Evolutionary conservation across 2,797 vertebrate genomes (phyloP), one percentile per base, ranked within the genome.

Genomic region (Xenops minutus): DNA sequence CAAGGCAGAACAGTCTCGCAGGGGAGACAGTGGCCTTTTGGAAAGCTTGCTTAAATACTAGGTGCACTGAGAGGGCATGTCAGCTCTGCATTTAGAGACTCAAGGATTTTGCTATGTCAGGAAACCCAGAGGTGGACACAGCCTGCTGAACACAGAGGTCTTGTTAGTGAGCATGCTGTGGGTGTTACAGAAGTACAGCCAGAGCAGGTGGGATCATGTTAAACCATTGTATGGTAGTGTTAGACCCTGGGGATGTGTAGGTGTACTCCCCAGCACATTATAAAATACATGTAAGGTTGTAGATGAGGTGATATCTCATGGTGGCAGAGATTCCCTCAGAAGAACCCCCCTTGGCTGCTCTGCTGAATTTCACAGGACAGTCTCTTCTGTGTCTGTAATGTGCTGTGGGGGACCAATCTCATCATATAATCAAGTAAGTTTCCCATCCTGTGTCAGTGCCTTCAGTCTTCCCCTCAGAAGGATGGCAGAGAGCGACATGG

Each of bases 401-500:
- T 39, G 27, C 13, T 78, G 1, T 29, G 34, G 36, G 36, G 63
- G 29, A 39, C 10, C 15, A 34, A 2, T 52, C 55, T 82, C 7
- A 1, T 54, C 36, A n/a, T 4, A 30, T 56, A 43, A 36, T 6
- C 23, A 72, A 56, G 11, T 46, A 21, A 34, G 19, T 66, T 54
- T 72, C 29, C 46, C 21, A 44, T 32, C 10, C 27, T 2, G 0
- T 39, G 27, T 52, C 37, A 64, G 0, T 54, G 62, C 18, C 34
- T 36, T 88, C 32, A 46, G 26, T 4, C 0, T 1, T 68, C 41
- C 12, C 43, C 43, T 89, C 41, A n/a, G 37, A 49, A 54, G 24
- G 66, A 12, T 26, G 16, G 12, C 44, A 58, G 74, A 66, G 39
- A 48, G 36, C 29, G 56, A 91, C 21, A 3, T 21, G 48, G 54